Base-by-base conservation (phyloP, 2,888 invertebrate species). In the Orchesella flavescens region DNA sequence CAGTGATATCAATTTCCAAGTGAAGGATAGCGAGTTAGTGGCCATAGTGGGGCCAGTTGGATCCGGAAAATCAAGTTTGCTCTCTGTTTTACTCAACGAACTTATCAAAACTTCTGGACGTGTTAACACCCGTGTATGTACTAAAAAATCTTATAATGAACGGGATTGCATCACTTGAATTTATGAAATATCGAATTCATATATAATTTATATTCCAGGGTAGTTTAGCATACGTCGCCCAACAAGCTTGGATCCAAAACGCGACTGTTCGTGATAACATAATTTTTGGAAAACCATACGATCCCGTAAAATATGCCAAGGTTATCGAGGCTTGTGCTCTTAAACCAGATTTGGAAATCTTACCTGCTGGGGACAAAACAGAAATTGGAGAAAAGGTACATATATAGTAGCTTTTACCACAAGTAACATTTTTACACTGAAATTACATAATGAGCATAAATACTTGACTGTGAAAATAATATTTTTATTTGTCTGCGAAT, bases 201-300 rank as follows among this genome's bases (percentile, higher is more conserved):
- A 9, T 53, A 53, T 5, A 61, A 10, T 34, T 55, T 21, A 13
- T 21, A 66, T 7, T 69, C 2, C 88, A 92, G 91, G 93, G 93
- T n/a, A 89, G 91, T 1, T 90, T 93, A 19, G 97, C 97, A 0
- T 97, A 97, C 90, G 97, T 97, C 0, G 93, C 97, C 0, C 97
- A 98, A 89, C 97, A 97, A 91, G 97, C 98, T 0, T 99, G 99
- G 99, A 98, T 99, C 82, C 98, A 98, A 91, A 99, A 99, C 91
- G 95, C 46, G 49, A 63, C 74, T 9, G 4, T 73, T n/a, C 43
- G 85, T 66, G 84, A 87, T 19, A 88, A 88, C 63, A 96, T 99
- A 86, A 89, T 97, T 43, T 99, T 99, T 91, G 97, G 97, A 15
- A 94, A 94, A 86, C 89, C 92, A 0, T 92, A 93, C 68, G 93